Evolutionary conservation across 2,797 vertebrate genomes (phyloP), one percentile per base, ranked within the genome.

Genomic region (Sebastes taczanowskii): DNA sequence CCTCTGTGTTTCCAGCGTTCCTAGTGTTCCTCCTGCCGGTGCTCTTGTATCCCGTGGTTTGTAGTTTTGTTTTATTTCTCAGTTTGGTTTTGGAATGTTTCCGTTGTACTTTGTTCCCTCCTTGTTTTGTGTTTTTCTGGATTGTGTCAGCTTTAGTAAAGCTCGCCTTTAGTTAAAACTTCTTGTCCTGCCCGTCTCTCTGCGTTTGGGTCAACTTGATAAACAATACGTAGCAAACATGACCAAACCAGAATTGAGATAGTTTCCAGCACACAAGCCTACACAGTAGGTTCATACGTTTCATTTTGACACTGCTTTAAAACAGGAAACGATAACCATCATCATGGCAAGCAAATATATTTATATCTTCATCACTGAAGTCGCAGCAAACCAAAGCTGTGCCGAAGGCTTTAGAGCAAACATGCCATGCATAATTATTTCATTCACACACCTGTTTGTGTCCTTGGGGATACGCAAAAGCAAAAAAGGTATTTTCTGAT

Each of bases 391-490:
- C 59, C 59, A 56, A 74, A 87, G 81, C 81, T 59, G 61, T 58
- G 77, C 67, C 70, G 55, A 74, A 9, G 77, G 77, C 75, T 84
- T 82, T 32, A 63, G 53, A 78, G 85, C 62, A 88, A 89, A 91
- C 79, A 80, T 52, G 79, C 81, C 74, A 81, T 29, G 85, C 79
- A 87, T 91, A 94, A 92, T 92, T 84, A 91, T 84, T 91, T 84
- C 81, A 81, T 88, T 84, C 86, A 75, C 85, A 81, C 92, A 94
- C 89, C 92, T 94, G 91, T 91, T 78, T 87, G 79, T 89, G 78
- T 91, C 93, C 91, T 88, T 72, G 66, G 91, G 90, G 89, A 94
- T 56, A 38, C 65, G 77, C 23, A 14, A 34, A 74, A 87, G 79
- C 65, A 76, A 71, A 89, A 74, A 64, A 88, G 70, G 69, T 73